Base-by-base conservation (phyloP, 2,888 invertebrate species). In the Agriopis leucophaearia region DNA sequence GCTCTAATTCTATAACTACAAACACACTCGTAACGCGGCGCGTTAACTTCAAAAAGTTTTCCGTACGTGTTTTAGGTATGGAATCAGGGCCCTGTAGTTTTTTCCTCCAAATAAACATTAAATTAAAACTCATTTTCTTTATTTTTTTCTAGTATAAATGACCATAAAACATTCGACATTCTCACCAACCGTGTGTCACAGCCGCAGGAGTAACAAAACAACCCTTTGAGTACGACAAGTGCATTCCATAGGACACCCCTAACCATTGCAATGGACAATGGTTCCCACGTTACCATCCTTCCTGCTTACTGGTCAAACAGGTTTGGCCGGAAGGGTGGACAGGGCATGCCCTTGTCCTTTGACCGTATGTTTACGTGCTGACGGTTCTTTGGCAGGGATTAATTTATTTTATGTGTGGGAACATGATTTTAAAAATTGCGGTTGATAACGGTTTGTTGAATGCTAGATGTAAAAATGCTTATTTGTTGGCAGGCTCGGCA, bases 311-410 rank as follows among this genome's bases (percentile, higher is more conserved):
- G 89, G 89, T 89, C 88, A 88, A 84, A 92, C 91, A 78, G 87
- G 92, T 92, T 91, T 87, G 12, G 36, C 56, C 44, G 52, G 27
- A 71, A 72, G 71, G 72, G 78, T 80, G 88, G 88, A 85, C 87
- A 85, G 88, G 88, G 85, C 87, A 85, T 79, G 83, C 87, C 89
- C 89, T 85, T 86, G 83, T 87, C 89, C 89, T 85, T 86, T 82
- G 76, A 66, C 75, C 72, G 72, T 66, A 62, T 55, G 36, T 66
- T 35, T n/a, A 66, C 75, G 75, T 75, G 75, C 68, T 64, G 62
- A 61, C 59, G 65, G 72, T 54, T 65, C 59, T 65, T 71, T 74
- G 51, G 72, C 71, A 71, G 42, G 73, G 73, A 75, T 75, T 74
- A 67, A 42, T 51, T 57, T 57, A 50, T 63, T 62, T 59, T 67